A percentile compares a stretch with the other conserved stretches of the same genome.
Evolutionary conservation across 2,113 vertebrate species (phyloP).

Genomic region (Puffinus mauretanicus): DNA sequence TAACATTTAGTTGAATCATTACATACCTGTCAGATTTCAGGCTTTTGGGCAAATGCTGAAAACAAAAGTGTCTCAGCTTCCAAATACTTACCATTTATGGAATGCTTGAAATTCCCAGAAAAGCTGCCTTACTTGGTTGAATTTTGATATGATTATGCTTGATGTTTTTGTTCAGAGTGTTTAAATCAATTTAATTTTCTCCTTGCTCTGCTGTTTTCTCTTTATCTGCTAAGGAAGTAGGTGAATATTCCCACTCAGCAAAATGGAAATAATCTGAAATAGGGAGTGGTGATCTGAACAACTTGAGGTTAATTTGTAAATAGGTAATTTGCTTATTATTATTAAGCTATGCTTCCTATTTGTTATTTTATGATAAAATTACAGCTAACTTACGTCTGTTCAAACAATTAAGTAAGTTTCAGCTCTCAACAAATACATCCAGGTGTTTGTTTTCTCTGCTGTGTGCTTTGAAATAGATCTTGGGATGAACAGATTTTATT

Average conservation of each 20-base stretch:
- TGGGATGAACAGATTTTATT: not conserved
- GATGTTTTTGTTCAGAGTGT: not conserved
- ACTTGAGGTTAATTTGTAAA: not conserved
- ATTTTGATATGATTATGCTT: not conserved
- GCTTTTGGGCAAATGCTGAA: not conserved
- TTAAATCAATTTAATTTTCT: not conserved
- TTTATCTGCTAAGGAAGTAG: not conserved
- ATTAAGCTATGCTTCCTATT: not conserved
- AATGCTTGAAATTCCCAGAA: not conserved
- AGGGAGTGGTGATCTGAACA: not conserved
- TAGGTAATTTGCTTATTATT: not conserved
- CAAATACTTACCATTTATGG: conserved; percentile 22
- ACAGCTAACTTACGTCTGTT: not conserved
- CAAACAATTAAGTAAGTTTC: not conserved
- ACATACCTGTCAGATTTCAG: not conserved
- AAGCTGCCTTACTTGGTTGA: not conserved
- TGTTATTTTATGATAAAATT: not conserved
- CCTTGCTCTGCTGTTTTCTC: not conserved
- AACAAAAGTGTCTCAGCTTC: not conserved
- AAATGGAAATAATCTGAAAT: not conserved
- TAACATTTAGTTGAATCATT: not conserved
- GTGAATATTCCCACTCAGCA: not conserved
- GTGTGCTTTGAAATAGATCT: not conserved
- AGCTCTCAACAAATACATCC: not conserved
- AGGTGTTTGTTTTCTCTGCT: not conserved